Base-by-base conservation (phyloP, 2,888 invertebrate species). In the Lasioglossum vierecki region DNA sequence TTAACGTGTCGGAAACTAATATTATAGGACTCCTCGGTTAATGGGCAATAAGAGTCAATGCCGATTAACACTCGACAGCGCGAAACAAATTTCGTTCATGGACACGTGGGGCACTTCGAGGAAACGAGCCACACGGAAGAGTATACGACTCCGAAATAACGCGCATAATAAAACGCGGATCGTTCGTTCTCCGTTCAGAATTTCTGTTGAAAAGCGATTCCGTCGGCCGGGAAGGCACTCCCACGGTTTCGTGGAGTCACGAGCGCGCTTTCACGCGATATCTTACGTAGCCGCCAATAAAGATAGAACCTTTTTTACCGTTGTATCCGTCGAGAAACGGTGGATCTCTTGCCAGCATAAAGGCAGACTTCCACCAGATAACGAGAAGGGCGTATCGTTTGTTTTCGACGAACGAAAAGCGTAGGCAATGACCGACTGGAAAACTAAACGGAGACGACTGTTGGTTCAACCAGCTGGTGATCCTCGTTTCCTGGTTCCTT, bases 231-330 rank as follows among this genome's bases (percentile, higher is more conserved):
- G 39, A 26, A 70, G 82, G 85, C 88, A 88, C 89, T 89, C 88
- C 89, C 85, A 89, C 85, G 79, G 88, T 81, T 68, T 71, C 71
- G 86, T 80, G 75, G 79, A 88, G 89, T 89, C 88, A 90, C 90
- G 89, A 91, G 88, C 85, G 92, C 90, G 89, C 90, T 91, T 91
- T 92, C 88, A 90, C 90, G 87, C 87, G 87, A 83, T 92, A 91
- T 92, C 91, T 90, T 60, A 63, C 86, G 35, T 18, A 82, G 87
- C 88, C 35, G 83, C 87, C 91, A 90, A 88, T 92, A 90, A 92
- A 92, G 91, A 91, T 90, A 91, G 85, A 46, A 87, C 83, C 88
- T 88, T 88, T 87, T 86, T 78, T 73, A 39, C 77, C 57, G 22
- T 39, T 46, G 66, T 57, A n/a, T n/a, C n/a, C 39, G 26, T 70